A percentile compares a stretch with the other conserved stretches of the same genome.
Conservation (phyloP, 1,140 invertebrate species). For the Zaprionus capensis region DNA sequence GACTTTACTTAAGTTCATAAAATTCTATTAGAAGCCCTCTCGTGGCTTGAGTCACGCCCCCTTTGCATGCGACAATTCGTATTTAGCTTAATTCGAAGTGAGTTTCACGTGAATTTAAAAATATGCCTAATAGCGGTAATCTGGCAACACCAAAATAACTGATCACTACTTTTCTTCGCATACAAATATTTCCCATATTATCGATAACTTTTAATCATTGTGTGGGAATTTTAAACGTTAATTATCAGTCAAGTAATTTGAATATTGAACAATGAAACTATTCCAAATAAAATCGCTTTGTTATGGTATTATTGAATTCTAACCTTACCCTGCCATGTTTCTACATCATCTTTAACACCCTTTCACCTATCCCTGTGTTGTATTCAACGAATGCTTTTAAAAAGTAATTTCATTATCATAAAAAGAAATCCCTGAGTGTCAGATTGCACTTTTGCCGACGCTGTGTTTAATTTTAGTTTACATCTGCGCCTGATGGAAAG, state of each 20-base stretch:
- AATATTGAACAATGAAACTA: no score
- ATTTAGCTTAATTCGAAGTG: constrained; percentile 39
- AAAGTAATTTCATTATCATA: constrained; percentile 22
- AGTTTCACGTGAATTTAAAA: constrained; percentile 12
- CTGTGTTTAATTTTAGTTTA: constrained; percentile 33
- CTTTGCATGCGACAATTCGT: constrained; percentile 41
- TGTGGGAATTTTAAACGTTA: no score
- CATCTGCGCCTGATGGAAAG: constrained; percentile 27
- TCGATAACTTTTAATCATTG: background rate
- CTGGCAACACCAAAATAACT: background rate
- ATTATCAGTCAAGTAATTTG: no score
- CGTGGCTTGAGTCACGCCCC: constrained; percentile 37
- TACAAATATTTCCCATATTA: background rate
- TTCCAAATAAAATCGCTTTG: no score
- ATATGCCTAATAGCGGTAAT: background rate
- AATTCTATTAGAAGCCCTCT: constrained; percentile 75
- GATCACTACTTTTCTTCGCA: background rate
- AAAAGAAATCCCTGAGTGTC: constrained; percentile 21
- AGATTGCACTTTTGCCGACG: constrained; percentile 24
- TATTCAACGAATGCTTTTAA: background rate
- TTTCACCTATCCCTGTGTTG: background rate
- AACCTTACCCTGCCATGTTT: background rate
- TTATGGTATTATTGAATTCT: no score
- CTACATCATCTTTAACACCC: background rate
- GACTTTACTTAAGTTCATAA: constrained; percentile 82